Evolutionary conservation across 2,113 vertebrate genomes (phyloP).

Genomic region (Laterallus jamaicensis): DNA sequence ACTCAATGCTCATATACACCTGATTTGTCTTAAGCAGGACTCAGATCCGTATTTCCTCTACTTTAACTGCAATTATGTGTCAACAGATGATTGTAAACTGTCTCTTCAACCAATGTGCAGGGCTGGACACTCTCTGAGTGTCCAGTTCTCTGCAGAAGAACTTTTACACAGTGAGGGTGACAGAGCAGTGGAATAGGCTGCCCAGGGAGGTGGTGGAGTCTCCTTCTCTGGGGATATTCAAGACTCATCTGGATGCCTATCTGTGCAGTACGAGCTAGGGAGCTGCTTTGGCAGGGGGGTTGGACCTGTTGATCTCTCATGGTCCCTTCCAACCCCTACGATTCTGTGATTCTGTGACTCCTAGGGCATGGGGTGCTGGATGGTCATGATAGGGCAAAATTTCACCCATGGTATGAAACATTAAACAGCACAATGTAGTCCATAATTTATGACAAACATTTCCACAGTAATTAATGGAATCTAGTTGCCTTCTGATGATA

Average conservation of each 20-base stretch:
- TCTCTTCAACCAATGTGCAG: not conserved
- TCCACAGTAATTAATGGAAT: not conserved
- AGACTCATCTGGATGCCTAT: too few species aligned
- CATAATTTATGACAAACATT: not conserved
- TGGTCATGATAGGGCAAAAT: not conserved
- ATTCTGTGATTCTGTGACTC: too few species aligned
- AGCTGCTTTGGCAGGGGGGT: too few species aligned
- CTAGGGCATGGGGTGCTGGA: not conserved
- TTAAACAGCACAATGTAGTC: not conserved
- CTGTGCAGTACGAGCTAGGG: too few species aligned
- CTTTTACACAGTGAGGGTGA: too few species aligned
- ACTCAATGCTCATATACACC: not conserved
- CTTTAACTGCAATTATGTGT: not conserved
- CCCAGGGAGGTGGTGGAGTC: too few species aligned
- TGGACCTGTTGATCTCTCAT: too few species aligned
- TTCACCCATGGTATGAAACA: not conserved
- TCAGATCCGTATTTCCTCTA: not conserved
- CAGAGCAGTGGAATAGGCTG: too few species aligned
- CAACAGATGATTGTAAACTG: not conserved
- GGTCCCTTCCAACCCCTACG: too few species aligned
- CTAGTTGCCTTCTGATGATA: not conserved
- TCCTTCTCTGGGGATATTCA: too few species aligned
- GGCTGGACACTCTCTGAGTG: not conserved
- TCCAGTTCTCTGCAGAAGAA: too few species aligned
- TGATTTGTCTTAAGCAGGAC: not conserved